Evolutionary conservation across 2,797 vertebrate genomes (phyloP).

Genomic region (Rachycentron canadum): DNA sequence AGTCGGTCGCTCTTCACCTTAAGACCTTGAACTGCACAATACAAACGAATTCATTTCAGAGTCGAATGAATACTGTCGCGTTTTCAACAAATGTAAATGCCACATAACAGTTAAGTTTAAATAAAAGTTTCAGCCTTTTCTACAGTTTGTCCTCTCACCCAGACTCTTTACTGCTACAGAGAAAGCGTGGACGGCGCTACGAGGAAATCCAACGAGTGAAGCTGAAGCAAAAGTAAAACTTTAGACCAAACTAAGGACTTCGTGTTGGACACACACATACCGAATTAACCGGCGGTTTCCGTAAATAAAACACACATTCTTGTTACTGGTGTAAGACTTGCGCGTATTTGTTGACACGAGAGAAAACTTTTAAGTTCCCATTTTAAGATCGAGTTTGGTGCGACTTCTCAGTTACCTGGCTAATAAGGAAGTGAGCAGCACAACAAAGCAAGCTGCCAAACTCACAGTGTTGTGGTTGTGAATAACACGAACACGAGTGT

Average conservation of each 20-base stretch:
- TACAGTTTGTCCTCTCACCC: neutral
- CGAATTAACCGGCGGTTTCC: neutral
- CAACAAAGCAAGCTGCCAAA: constrained; percentile 56
- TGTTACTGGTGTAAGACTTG: rapidly evolving
- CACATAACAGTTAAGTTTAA: rapidly evolving
- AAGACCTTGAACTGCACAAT: rapidly evolving
- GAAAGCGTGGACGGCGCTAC: neutral
- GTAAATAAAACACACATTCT: rapidly evolving
- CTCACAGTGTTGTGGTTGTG: neutral
- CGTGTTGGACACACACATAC: rapidly evolving
- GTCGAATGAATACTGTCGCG: rapidly evolving
- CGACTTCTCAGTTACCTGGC: constrained; percentile 31
- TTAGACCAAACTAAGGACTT: neutral
- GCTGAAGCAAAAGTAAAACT: neutral
- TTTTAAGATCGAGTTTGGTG: neutral
- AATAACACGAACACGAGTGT: neutral
- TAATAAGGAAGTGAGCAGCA: constrained; percentile 74
- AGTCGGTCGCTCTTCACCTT: rapidly evolving
- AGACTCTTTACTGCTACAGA: too few relatives aligned
- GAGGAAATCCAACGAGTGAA: neutral
- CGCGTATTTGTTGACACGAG: rapidly evolving
- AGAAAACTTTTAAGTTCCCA: neutral
- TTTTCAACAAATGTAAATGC: neutral
- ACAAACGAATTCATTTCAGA: rapidly evolving
- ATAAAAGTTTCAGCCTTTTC: neutral